Evolutionary conservation across 2,797 vertebrate genomes (phyloP), one percentile per base, ranked within the genome.

Genomic region (Mionectes olivaceus): DNA sequence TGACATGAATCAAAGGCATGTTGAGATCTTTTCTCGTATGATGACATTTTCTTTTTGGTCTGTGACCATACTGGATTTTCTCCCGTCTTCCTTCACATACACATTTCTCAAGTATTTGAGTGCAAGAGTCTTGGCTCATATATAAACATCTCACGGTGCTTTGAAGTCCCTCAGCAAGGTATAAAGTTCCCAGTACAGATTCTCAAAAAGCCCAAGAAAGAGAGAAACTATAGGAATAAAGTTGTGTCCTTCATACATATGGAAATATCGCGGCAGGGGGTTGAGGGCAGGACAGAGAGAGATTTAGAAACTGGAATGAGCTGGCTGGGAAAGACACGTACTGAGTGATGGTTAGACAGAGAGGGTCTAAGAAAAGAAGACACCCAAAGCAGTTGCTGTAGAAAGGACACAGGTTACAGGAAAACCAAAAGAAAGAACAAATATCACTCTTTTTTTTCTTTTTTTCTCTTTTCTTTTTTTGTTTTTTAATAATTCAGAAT

Each of bases 241-340:
- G 37, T 46, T 87, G 35, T 88, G 57, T 73, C 78, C 43, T 78
- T 94, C 49, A 61, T 68, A 71, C 56, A 73, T 87, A 79, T 41
- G 60, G 68, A 87, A 87, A 87, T 77, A 52, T 33, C 1, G 0
- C 24, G 3, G 37, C 18, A 91, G 41, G 41, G 19, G 30, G 11
- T 32, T 74, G 33, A 94, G 68, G 37, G 25, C 32, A 90, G 56
- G 68, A 76, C n/a, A 67, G 63, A 65, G 18, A 53, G 33, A 70
- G 33, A 65, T 67, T 77, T 53, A 74, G 44, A 87, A 89, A 73
- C 28, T 33, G 53, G 44, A 90, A 55, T 44, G 44, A 65, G 16
- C n/a, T 80, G 10, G 5, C 56, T 79, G 44, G 43, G 33, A 83
- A 78, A 84, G 70, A 64, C 25, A 56, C 25, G 41, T 52, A 57